These are phyloP conservation scores for Pagetopsis macropterus DNA, from an alignment of 2,797 vertebrate genomes.

Conservation along the genomic window DNA sequence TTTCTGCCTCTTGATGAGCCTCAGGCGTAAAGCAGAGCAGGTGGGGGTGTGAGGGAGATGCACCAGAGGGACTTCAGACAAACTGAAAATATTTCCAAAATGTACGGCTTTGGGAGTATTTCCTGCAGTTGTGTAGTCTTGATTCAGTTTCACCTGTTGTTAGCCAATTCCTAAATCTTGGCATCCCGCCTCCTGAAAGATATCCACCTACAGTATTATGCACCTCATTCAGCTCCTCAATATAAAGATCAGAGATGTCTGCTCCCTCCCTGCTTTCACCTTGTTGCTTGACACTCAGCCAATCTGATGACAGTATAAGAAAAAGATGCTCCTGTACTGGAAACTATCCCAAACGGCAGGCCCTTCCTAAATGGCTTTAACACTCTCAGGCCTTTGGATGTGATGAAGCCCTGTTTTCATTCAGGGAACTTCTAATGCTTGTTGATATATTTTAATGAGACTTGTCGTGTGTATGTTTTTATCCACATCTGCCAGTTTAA, in stretches of 20 bases:
- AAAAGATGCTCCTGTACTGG: slow-evolving; percentile 32
- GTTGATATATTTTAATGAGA: slow-evolving; percentile 47
- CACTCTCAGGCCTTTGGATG: slow-evolving; percentile 42
- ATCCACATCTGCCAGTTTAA: slow-evolving; percentile 51
- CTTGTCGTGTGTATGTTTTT: slow-evolving; percentile 35
- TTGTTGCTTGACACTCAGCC: slow-evolving; percentile 56
- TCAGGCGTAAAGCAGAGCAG: slow-evolving; percentile 23
- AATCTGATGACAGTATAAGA: slow-evolving; percentile 37
- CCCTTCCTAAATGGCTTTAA: slow-evolving; percentile 37
- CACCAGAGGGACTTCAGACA: slow-evolving; percentile 34
- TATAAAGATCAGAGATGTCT: slow-evolving; percentile 51
- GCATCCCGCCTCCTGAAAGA: slow-evolving; percentile 4
- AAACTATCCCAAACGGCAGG: slow-evolving; percentile 38
- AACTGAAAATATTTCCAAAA: slow-evolving; percentile 39
- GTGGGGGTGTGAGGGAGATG: slow-evolving; percentile 38
- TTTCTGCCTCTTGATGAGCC: slow-evolving; percentile 67
- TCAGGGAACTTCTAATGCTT: slow-evolving; percentile 24
- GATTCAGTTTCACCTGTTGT: slow-evolving; percentile 9
- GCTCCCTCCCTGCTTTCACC: slow-evolving; percentile 59
- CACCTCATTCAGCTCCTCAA: slow-evolving; percentile 25
- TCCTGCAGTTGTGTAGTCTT: slow-evolving; percentile 8
- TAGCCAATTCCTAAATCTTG: slow-evolving; percentile 23
- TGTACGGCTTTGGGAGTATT: slow-evolving; percentile 33
- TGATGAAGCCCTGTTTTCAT: slow-evolving; percentile 16
- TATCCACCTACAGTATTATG: slow-evolving; percentile 37